phyloP scores from a whole-genome alignment of 37 sponge, comb jelly and placozoan species.

The Agelas oroides region DNA sequence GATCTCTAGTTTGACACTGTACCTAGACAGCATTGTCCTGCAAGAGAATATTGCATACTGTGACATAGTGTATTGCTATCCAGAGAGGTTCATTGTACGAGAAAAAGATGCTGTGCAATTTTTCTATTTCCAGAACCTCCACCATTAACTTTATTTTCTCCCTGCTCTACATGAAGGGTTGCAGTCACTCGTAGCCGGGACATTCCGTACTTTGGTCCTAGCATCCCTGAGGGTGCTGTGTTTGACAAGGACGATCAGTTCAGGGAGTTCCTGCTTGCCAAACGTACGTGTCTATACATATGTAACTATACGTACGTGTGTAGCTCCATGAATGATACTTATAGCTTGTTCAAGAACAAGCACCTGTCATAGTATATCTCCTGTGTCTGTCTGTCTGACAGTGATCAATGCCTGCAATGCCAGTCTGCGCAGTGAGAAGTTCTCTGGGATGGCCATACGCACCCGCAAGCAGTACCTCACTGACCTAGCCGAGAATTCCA shows the following conservation, averaged over 20 bases:
- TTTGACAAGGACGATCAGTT: conserved; percentile 89
- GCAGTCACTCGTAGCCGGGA: conserved; percentile 85
- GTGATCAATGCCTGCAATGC: conserved; percentile 96
- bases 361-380: too few relatives aligned
- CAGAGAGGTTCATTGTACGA: too few relatives aligned
- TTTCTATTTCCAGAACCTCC: too few relatives aligned
- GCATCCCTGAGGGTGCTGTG: conserved; percentile 69
- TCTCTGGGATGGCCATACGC: conserved; percentile 81
- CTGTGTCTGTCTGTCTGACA: conserved; percentile 14
- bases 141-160: too few relatives aligned
- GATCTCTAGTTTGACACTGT: too few relatives aligned
- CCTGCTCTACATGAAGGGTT: conserved; percentile 58
- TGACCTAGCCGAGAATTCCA: conserved; percentile 61
- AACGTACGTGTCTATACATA: conserved; percentile 58
- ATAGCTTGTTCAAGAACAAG: too few relatives aligned
- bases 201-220: conserved; percentile 93
- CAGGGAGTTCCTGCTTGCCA: conserved; percentile 88
- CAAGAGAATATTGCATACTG: too few relatives aligned
- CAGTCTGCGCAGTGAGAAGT: conserved; percentile 80
- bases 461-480: conserved; percentile 83
- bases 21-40: too few relatives aligned
- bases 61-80: too few relatives aligned
- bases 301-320: too few relatives aligned
- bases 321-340: too few relatives aligned
- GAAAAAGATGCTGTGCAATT: too few relatives aligned